Evolutionary conservation across 2,888 invertebrate species (phyloP), one percentile per base, ranked within the genome.

Genomic region (Choristoneura rosaceana): DNA sequence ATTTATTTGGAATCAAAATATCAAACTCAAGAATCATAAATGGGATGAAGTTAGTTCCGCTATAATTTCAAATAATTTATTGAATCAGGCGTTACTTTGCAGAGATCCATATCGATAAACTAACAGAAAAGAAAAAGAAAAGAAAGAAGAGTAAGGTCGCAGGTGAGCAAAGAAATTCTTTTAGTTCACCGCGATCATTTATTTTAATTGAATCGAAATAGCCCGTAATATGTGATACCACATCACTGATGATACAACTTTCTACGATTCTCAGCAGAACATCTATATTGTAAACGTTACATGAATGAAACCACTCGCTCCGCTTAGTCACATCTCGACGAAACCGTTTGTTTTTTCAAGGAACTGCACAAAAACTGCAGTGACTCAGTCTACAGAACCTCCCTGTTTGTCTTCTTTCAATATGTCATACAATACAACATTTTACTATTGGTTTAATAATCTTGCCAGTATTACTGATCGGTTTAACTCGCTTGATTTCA

Each of bases 291-390:
- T 77, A 77, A 80, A 80, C 75, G 75, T 73, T 76, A 59, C 76
- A 87, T 92, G 91, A 90, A 92, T 92, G 90, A 84, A 89, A 82
- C 84, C 75, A 89, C 81, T 89, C 88, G 86, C 84, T 71, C 76
- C 60, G 81, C 84, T 89, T 90, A 90, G 86, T 92, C 90, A 90
- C 86, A 79, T 82, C 81, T 81, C 81, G 79, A 76, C 78, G 84
- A 85, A 88, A 87, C 82, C 75, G 84, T 82, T 82, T 77, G 77
- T 70, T 67, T 76, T 71, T 86, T 85, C 85, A 80, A 75, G 81
- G 87, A 88, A 88, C 74, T 82, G 82, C 80, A 83, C 79, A 78
- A 82, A 77, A 80, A 78, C 77, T 77, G 77, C 76, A 76, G 76
- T 89, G 89, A 89, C 81, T 88, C 89, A 88, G 80, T 15, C 69